Evolutionary conservation across 2,888 invertebrate species (phyloP).

Genomic region (Acanthosepion pharaonis): DNA sequence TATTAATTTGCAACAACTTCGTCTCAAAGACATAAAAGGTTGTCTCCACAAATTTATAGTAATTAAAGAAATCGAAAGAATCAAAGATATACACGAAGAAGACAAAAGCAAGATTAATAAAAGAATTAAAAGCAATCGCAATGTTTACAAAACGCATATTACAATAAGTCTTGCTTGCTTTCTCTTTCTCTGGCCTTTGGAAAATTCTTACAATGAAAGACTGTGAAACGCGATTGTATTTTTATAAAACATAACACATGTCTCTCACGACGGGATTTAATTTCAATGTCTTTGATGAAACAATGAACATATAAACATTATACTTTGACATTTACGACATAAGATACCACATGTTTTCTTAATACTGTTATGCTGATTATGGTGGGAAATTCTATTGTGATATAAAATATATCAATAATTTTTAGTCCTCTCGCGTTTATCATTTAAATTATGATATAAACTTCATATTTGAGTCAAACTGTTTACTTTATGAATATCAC

Average conservation of each 20-base stretch:
- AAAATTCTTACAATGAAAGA: neutral
- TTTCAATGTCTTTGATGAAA: constrained; percentile 7
- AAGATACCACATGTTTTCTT: neutral
- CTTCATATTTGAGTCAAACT: no score
- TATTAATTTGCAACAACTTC: no score
- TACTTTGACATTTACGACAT: neutral
- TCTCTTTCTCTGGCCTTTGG: neutral
- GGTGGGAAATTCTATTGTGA: neutral
- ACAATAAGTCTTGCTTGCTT: neutral
- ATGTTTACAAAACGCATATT: neutral
- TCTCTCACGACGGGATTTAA: constrained; percentile 3
- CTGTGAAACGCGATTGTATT: neutral
- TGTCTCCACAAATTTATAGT: neutral
- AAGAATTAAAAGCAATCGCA: neutral
- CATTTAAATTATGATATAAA: no score
- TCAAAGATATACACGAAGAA: neutral
- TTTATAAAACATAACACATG: constrained; percentile 3
- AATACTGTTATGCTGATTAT: neutral
- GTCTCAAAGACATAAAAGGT: no score
- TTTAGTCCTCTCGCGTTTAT: no score
- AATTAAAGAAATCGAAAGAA: neutral
- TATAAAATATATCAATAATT: neutral
- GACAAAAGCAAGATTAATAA: neutral
- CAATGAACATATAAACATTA: neutral
- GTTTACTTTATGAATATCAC: no score